phyloP scores from a whole-genome alignment of 2,888 invertebrate species.

The Carcina quercana region DNA sequence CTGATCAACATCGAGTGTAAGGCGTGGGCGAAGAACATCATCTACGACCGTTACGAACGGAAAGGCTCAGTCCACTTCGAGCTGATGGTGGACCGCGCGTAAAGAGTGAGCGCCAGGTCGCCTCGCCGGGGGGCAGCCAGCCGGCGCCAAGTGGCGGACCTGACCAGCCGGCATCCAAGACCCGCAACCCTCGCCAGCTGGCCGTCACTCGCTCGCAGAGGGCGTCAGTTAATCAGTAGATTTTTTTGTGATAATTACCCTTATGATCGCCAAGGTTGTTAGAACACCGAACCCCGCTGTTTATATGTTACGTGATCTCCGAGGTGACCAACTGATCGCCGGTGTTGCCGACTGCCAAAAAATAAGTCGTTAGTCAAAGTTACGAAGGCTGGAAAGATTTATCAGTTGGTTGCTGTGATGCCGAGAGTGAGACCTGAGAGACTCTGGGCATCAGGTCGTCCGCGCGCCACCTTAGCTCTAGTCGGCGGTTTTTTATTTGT shows the following conservation, averaged over 20 bases:
- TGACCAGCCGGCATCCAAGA: constrained; percentile 5
- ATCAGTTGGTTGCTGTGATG: constrained; percentile 13
- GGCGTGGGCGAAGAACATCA: constrained; percentile 93
- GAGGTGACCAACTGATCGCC: constrained; percentile 12
- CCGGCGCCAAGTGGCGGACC: constrained; percentile 10
- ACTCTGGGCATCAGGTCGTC: constrained; percentile 36
- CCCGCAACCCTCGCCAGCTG: constrained; percentile 6
- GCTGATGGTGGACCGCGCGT: constrained; percentile 86
- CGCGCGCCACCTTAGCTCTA: constrained; percentile 57
- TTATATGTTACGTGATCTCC: constrained; percentile 1
- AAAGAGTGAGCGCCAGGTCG: constrained; percentile 34
- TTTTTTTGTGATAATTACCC: constrained; percentile 4
- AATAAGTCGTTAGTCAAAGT: neutral
- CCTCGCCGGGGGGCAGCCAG: constrained; percentile 17
- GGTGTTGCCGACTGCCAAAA: neutral
- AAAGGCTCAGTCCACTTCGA: constrained; percentile 96
- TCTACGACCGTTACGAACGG: constrained; percentile 89
- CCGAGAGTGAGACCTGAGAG: no score
- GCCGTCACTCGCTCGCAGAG: neutral
- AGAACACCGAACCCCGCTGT: no score
- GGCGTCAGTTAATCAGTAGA: constrained; percentile 2
- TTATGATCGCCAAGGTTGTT: constrained; percentile 1
- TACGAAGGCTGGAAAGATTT: constrained; percentile 17
- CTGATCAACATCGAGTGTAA: constrained; percentile 95
- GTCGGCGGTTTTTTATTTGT: constrained; percentile 61